Evolutionary conservation across 2,113 vertebrate species (phyloP), one percentile per base, ranked within the genome.

Genomic region (Channa argus): DNA sequence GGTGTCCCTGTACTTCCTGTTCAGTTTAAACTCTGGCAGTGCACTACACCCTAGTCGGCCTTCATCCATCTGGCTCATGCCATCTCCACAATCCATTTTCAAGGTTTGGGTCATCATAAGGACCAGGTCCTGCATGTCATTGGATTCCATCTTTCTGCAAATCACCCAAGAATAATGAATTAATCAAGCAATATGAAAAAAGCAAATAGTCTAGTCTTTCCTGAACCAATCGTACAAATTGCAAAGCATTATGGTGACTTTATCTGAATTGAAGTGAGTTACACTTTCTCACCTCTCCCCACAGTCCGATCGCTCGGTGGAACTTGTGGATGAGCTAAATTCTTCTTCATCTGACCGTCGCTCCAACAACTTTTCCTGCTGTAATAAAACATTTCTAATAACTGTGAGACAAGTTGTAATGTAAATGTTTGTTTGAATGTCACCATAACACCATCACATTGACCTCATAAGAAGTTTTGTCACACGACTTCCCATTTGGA

Each of bases 61-160:
- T 50, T 72, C 90, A 45, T 82, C 80, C 45, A 59, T 63, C 38
- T 89, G 92, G 10, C 75, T 83, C 13, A 88, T 93, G 68, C 91
- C 88, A 0, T 93, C 92, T 83, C 92, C 94, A 58, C 89, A 87
- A 73, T 96, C 96, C 94, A 98, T 92, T 74, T 93, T 95, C 87
- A 99, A 93, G 3, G 98, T 99, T 76, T 94, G 83, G 0, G 96
- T 99, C 98, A 99, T 99, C 89, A 99, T 80, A 15, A 96, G 93
- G 60, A 99, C 96, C 79, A 99, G 93, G 86, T 99, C 97, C 65
- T 95, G 95, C 89, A 98, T 96, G 89, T 99, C 97, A 61, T 59
- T 94, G 80, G 88, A 89, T 10, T 84, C 96, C 63, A 70, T 87
- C 87, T 95, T 97, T 79, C 97, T 98, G 83, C 15, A 66, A 7